Evolutionary conservation across 2,113 vertebrate species (phyloP).

Genomic region (Gymnobelideus leadbeateri): DNA sequence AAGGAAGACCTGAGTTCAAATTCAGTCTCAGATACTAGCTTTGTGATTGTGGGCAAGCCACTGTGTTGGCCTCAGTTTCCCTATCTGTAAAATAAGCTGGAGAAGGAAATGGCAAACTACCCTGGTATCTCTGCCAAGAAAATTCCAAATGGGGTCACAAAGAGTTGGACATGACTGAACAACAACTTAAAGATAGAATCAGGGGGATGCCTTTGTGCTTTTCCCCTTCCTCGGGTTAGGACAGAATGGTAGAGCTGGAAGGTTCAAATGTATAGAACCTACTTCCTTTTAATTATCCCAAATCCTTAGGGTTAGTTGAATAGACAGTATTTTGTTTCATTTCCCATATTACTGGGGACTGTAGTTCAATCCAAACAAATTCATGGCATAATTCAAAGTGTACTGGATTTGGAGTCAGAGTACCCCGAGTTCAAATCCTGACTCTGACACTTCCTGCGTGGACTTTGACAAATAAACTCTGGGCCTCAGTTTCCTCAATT

Average conservation of each 20-base stretch:
- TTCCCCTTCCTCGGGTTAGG: not conserved
- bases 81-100: not conserved
- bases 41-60: not conserved
- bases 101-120: not conserved
- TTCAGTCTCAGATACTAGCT: not conserved
- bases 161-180: not conserved
- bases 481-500: not conserved
- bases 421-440: not conserved
- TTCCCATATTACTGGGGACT: not conserved
- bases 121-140: not conserved
- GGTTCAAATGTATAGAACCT: not conserved
- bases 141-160: not conserved
- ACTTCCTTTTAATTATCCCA: not conserved
- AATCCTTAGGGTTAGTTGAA: not conserved
- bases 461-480: not conserved
- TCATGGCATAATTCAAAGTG: not conserved
- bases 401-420: not conserved
- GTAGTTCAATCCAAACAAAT: not conserved
- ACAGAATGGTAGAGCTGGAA: not conserved
- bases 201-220: not conserved
- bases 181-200: not conserved
- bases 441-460: not conserved
- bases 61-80: not conserved
- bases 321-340: not conserved
- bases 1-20: not conserved